Evolutionary conservation across 2,797 vertebrate species (phyloP), one percentile per base, ranked within the genome.

Genomic region (Trematocara caparti): DNA sequence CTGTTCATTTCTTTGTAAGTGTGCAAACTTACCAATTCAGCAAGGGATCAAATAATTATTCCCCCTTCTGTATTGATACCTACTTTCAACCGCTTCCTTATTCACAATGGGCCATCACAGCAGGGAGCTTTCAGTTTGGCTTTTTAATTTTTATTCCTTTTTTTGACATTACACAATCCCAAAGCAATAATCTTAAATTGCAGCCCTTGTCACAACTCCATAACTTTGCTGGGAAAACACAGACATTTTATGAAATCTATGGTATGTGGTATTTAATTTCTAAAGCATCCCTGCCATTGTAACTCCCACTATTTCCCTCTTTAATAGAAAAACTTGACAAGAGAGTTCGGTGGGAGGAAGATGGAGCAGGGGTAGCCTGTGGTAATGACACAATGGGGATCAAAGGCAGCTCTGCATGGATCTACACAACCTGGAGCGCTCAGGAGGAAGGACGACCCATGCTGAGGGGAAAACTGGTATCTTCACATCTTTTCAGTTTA

Each of bases 271-370:
- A 43, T 43, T 66, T 90, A 50, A 78, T 85, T 86, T 71, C 82
- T 79, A 86, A 83, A 79, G 79, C 6, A 81, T 66, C 78, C 47
- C 66, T 17, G 24, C 55, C 73, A 53, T 73, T 48, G n/a, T 71
- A 47, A 45, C 73, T 47, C 75, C 53, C 69, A 83, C 84, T 76
- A 57, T 74, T 79, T 48, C 40, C 72, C 32, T 83, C 79, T 87
- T 82, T 86, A 78, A 88, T 84, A 72, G 83, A 15, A 69, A 38
- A 73, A 83, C 47, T 86, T 88, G 82, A 90, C 80, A 64, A 74
- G 76, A 57, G 73, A 76, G 75, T 19, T 30, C 24, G 36, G 24
- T 2, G n/a, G 77, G 71, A 62, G 72, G 21, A 10, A 50, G 21
- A 32, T 13, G 4, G 59, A 86, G 76, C 51, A 48, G 83, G 83